These are phyloP conservation scores for Montipora sp. DNA, from an alignment of 64 coral and sea anemone genomes.

Conservation along the genomic window DNA sequence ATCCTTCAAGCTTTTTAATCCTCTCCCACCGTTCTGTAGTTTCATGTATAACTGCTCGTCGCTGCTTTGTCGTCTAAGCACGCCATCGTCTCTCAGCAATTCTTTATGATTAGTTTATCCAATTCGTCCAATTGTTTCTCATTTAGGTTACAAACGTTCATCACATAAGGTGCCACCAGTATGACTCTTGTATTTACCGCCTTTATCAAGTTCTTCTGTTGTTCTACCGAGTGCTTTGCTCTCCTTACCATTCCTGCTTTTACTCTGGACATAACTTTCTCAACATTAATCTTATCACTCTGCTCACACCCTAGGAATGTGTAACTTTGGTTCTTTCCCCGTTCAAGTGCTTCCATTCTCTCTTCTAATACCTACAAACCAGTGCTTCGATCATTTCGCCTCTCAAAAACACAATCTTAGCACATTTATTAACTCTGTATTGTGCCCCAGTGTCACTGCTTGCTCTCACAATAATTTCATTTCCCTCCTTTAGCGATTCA, in stretches of 20 bases:
- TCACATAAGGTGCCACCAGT: not conserved
- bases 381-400: conserved; percentile 29
- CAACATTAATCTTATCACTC: conserved; percentile 21
- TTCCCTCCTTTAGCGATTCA: not conserved
- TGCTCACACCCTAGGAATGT: conserved; percentile 41
- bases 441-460: conserved; percentile 36
- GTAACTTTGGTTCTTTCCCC: conserved; percentile 36
- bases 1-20: conserved; percentile 24
- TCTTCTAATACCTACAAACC: conserved; percentile 25
- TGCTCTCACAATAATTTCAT: conserved; percentile 24
- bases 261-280: conserved; percentile 10
- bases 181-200: not conserved
- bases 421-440: conserved; percentile 43
- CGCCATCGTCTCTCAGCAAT: not conserved
- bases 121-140: not conserved
- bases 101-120: not conserved
- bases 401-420: conserved; percentile 30
- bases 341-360: conserved; percentile 41
- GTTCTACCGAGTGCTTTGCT: not conserved
- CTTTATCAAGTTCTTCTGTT: conserved; percentile 10
- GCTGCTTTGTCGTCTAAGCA: not conserved
- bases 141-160: not conserved
- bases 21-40: conserved; percentile 51
- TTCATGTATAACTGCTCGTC: conserved; percentile 60
- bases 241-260: conserved; percentile 29